These are phyloP conservation scores for Hozukius guyotensis DNA, from an alignment of 2,797 vertebrate genomes.

Conservation along the genomic window DNA sequence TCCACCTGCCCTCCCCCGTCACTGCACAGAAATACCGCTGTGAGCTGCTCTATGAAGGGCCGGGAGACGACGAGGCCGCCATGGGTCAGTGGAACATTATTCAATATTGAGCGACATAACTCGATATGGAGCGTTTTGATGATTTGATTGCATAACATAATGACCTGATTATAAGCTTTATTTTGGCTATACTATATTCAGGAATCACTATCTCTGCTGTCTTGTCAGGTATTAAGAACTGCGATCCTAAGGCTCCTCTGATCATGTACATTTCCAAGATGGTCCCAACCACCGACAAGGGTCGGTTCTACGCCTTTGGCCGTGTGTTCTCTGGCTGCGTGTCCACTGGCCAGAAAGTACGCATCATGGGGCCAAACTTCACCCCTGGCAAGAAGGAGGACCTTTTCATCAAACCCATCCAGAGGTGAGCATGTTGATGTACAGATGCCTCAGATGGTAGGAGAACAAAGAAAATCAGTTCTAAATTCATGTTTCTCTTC, in stretches of 20 bases:
- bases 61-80: slow-evolving; percentile 93
- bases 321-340: slow-evolving; percentile 95
- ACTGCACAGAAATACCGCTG: slow-evolving; percentile 96
- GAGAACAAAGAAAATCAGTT: background rate
- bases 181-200: background rate
- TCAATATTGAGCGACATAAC: background rate
- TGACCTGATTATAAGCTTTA: background rate
- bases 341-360: slow-evolving; percentile 93
- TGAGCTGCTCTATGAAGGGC: slow-evolving; percentile 95
- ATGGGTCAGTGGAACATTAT: slow-evolving; percentile 84
- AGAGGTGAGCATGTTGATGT: slow-evolving; percentile 83
- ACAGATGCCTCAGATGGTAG: background rate
- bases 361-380: slow-evolving; percentile 98
- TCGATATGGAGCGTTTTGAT: background rate
- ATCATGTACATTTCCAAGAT: slow-evolving; percentile 99
- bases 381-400: slow-evolving; percentile 96
- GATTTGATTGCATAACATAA: background rate
- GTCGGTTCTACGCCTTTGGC: slow-evolving; percentile 95
- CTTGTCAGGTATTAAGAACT: slow-evolving; percentile 92
- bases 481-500: background rate
- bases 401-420: slow-evolving; percentile 94
- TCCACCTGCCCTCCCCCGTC: slow-evolving; percentile 94
- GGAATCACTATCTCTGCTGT: background rate
- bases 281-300: slow-evolving; percentile 96
- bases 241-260: slow-evolving; percentile 93